These are phyloP conservation scores for Labeo rohita DNA, from an alignment of 2,113 vertebrate species.

Conservation along the genomic window DNA sequence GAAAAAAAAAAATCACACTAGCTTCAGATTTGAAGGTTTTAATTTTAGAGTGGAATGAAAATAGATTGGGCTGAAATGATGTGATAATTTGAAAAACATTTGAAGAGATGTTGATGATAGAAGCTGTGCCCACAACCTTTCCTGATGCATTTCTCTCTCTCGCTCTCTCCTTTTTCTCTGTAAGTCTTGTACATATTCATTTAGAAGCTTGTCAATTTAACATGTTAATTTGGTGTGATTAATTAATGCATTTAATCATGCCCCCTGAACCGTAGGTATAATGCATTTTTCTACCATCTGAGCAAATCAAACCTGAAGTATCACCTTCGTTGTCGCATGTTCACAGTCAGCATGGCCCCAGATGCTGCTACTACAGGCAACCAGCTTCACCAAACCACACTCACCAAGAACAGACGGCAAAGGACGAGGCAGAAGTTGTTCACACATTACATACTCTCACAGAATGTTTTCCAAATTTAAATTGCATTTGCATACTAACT, in stretches of 20 bases:
- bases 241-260: constrained; percentile 16
- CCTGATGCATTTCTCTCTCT: background rate
- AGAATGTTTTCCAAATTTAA: background rate
- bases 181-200: background rate
- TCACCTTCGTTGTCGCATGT: background rate
- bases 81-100: constrained; percentile 32
- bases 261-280: background rate
- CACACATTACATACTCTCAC: background rate
- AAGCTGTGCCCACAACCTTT: background rate
- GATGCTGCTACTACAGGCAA: background rate
- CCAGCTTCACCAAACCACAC: background rate
- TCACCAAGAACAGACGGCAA: background rate
- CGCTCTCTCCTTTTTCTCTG: background rate
- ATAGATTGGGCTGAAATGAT: constrained; percentile 26
- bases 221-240: constrained; percentile 17
- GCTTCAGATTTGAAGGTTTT: background rate
- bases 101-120: constrained; percentile 28
- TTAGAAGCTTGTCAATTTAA: constrained; percentile 23
- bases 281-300: background rate
- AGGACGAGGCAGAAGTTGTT: no score
- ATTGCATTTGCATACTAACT: no score
- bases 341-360: background rate
- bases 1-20: constrained; percentile 9
- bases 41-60: constrained; percentile 30
- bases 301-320: constrained; percentile 17